Conservation (phyloP, 2,797 vertebrate species). For the Sarcophilus harrisii region DNA sequence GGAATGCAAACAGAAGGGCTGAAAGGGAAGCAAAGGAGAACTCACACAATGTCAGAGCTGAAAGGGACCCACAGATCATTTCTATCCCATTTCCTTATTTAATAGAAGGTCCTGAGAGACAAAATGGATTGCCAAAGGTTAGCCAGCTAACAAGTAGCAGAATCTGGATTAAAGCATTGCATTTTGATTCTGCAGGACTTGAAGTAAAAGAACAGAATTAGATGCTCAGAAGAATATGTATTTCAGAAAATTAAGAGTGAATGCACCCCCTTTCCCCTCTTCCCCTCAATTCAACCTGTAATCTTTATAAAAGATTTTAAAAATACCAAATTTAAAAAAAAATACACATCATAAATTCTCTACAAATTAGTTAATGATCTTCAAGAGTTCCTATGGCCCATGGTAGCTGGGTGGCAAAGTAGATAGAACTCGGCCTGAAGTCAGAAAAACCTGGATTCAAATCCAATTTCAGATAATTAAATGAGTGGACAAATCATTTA, state of each 20-base stretch:
- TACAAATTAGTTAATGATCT: not conserved
- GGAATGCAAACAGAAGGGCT: no score
- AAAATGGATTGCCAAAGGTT: fast-evolving
- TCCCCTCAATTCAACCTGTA: not conserved
- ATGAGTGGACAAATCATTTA: not conserved
- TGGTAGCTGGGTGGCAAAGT: not conserved
- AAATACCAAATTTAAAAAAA: no score
- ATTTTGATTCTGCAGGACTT: not conserved
- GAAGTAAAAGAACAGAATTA: not conserved
- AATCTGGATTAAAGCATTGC: not conserved
- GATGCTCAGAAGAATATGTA: not conserved
- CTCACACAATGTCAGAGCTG: not conserved
- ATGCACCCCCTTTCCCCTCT: not conserved
- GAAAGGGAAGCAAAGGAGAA: not conserved
- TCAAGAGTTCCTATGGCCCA: no score
- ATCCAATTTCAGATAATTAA: not conserved
- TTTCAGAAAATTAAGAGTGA: not conserved
- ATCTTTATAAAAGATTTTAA: not conserved
- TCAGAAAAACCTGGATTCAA: not conserved
- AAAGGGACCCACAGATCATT: not conserved
- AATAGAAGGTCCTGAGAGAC: no score
- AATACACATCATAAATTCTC: not conserved
- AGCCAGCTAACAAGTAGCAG: not conserved
- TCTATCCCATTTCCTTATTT: not conserved
- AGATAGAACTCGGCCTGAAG: not conserved